Base-by-base conservation (phyloP, 2,113 vertebrate species). In the Cyprinus carpio region DNA sequence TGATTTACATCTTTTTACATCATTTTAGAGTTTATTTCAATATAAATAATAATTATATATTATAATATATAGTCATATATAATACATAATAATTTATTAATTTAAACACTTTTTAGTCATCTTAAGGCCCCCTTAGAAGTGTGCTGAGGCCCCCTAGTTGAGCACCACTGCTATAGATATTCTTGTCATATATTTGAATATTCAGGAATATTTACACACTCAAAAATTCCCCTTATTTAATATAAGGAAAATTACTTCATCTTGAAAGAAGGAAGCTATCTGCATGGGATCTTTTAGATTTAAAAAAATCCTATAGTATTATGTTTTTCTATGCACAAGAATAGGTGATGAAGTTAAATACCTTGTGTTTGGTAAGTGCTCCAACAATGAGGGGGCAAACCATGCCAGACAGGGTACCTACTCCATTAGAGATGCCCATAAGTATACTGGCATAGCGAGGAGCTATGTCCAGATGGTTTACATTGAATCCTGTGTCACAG, bases 391-490 rank as follows among this genome's bases (percentile, higher is more conserved):
- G 93, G 0, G 98, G 98, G 86, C 98, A 99, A 84, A 99, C 96
- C 98, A 99, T 99, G 83, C 98, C 98, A 0, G 98, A 99, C 67
- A 99, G 93, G 0, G 98, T 99, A 23, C 98, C 98, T 78, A 99
- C 98, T 0, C 98, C 98, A 0, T 99, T 99, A 56, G 98, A 99
- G 90, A 99, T 99, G 0, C 98, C 98, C 98, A 99, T 99, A 87
- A 99, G 94, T 87, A 99, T 99, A 89, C 98, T 99, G 90, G 98
- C 98, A 0, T 99, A 99, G 51, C 98, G 96, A 0, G 98, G 98
- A 46, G 98, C 98, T 85, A 99, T 99, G 88, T 99, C 98, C 92
- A 99, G 89, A 88, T 99, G 98, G 87, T 99, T 99, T 74, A 99
- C 98, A 0, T 99, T 99, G 90, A 99, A 99, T 87, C 98, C 98